Conservation (phyloP, 2,113 vertebrate genomes). For the Mus pahari region DNA sequence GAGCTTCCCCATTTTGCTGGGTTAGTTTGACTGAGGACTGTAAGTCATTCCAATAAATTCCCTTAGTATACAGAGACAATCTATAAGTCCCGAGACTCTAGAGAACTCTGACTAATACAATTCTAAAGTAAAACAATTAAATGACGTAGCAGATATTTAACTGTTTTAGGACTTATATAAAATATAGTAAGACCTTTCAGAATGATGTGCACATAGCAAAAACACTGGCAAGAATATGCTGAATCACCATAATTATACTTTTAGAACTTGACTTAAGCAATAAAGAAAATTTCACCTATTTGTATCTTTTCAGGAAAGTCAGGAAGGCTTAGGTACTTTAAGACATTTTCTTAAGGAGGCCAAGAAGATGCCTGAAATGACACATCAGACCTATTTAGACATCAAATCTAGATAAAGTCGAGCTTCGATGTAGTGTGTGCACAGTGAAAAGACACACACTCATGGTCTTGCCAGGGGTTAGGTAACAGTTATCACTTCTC, state of each 20-base stretch:
- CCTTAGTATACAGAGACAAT: too few species aligned
- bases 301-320: slow-evolving; percentile 8
- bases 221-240: neutral
- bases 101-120: too few species aligned
- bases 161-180: neutral
- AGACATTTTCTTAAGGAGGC: slow-evolving; percentile 17
- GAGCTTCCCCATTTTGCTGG: too few species aligned
- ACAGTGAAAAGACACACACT: neutral
- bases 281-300: neutral
- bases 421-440: neutral
- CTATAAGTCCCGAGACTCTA: too few species aligned
- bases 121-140: slow-evolving; percentile 9
- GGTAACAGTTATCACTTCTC: neutral
- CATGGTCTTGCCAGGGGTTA: neutral
- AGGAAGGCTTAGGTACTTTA: neutral
- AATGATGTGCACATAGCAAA: neutral
- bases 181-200: neutral
- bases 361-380: neutral
- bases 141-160: neutral
- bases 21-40: too few species aligned
- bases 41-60: too few species aligned
- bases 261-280: neutral
- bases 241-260: neutral
- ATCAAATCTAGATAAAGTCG: neutral
- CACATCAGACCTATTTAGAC: neutral